Conservation (phyloP, 2,888 invertebrate species). For the Tanypteryx hageni region DNA sequence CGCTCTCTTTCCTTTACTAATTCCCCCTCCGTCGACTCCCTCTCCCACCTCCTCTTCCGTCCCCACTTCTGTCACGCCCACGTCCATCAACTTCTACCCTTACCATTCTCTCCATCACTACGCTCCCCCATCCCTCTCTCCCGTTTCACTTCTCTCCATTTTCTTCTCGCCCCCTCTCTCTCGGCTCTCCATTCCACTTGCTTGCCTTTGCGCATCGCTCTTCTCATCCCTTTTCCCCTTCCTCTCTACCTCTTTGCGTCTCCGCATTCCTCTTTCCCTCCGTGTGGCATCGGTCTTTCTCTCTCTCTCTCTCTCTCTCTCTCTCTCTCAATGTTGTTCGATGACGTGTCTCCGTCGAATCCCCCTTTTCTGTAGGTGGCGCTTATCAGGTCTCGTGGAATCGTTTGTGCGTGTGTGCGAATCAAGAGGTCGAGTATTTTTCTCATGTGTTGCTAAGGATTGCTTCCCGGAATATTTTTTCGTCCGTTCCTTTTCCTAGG, state of each 20-base stretch:
- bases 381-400: conserved; percentile 33
- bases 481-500: conserved; percentile 38
- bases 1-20: not conserved
- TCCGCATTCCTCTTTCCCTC: not conserved
- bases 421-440: conserved; percentile 33
- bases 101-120: not conserved
- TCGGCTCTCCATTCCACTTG: too few relatives aligned
- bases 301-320: not conserved
- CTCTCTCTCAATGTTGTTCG: not conserved
- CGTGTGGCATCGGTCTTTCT: not conserved
- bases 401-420: conserved; percentile 40
- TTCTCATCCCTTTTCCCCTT: not conserved
- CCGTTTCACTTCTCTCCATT: not conserved
- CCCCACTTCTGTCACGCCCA: not conserved
- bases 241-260: not conserved
- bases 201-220: too few relatives aligned
- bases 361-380: not conserved
- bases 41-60: not conserved
- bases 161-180: conserved; percentile 18
- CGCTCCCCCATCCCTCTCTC: not conserved
- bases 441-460: conserved; percentile 4
- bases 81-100: conserved; percentile 3
- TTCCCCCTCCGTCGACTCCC: not conserved
- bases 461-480: conserved; percentile 25
- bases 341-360: not conserved